A percentile compares a stretch with the other conserved stretches of the same genome.
Evolutionary conservation across 2,113 vertebrate species (phyloP).

Genomic region (Ovis aries): ARS-UI_Ramb_v3.0 NC_056069.1:43691001-43691500

Average conservation of each 20-base stretch:
- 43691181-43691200: constrained; percentile 76
- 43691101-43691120: constrained; percentile 76
- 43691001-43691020: constrained; percentile 86
- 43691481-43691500: not conserved
- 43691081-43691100: constrained; percentile 81
- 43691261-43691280: constrained; percentile 71
- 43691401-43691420: not conserved
- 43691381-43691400: not conserved
- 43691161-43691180: constrained; percentile 84
- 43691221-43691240: constrained; percentile 54
- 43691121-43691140: constrained; percentile 77
- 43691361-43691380: no score
- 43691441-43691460: not conserved
- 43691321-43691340: not conserved
- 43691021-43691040: constrained; percentile 88
- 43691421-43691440: not conserved
- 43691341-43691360: not conserved
- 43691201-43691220: constrained; percentile 68
- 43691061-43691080: constrained; percentile 93
- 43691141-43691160: constrained; percentile 73
- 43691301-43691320: not conserved
- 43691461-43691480: not conserved
- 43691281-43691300: not conserved
- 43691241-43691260: constrained; percentile 72
- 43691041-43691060: constrained; percentile 85